Evolutionary conservation across 1,140 invertebrate species (phyloP).

Genomic region (Pseudomyrmex gracilis): DNA sequence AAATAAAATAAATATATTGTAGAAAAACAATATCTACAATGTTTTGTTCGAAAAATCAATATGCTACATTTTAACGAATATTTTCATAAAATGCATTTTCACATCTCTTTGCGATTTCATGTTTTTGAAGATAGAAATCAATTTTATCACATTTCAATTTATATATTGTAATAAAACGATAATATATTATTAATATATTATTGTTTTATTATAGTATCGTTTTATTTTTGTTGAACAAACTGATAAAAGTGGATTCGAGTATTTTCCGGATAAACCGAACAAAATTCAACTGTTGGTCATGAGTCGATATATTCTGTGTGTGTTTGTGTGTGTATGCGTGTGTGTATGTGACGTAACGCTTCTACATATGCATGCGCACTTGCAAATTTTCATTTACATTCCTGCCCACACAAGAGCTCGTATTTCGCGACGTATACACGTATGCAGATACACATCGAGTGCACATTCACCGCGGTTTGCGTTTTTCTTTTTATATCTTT

Average conservation of each 20-base stretch:
- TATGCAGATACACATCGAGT: neutral
- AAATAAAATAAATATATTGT: neutral
- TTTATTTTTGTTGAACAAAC: neutral
- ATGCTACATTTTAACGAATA: too few relatives aligned
- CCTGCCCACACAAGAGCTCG: neutral
- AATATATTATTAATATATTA: neutral
- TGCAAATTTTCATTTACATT: slow-evolving; percentile 33
- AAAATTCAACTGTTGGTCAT: neutral
- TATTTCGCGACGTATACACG: neutral
- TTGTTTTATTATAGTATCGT: neutral
- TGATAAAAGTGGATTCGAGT: neutral
- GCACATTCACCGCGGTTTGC: neutral
- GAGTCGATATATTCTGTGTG: neutral
- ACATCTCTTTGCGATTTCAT: too few relatives aligned
- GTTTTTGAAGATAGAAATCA: too few relatives aligned
- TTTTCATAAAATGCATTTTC: too few relatives aligned
- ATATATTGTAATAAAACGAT: too few relatives aligned
- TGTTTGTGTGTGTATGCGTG: too few relatives aligned
- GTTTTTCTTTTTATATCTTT: neutral
- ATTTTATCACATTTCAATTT: too few relatives aligned
- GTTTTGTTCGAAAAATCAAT: too few relatives aligned
- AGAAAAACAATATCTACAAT: neutral
- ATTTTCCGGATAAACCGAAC: neutral
- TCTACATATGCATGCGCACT: slow-evolving; percentile 12
- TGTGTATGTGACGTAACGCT: neutral